Base-by-base conservation (phyloP, 2,888 invertebrate genomes). In the Lasioglossum zephyrum region DNA sequence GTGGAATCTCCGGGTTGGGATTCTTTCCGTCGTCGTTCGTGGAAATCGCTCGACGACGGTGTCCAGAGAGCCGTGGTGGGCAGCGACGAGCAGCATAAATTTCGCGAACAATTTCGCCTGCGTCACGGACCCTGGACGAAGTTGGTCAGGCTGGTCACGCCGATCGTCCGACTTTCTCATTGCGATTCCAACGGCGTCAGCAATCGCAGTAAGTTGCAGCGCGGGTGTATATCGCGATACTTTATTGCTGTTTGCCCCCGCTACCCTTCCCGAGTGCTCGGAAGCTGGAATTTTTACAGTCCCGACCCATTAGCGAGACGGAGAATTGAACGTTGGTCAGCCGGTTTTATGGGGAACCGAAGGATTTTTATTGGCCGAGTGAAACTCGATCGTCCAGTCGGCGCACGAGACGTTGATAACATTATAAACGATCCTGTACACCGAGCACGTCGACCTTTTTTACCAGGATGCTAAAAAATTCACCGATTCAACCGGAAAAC, bases 61-160 rank as follows among this genome's bases (percentile, higher is more conserved):
- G 81, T 57, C 81, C 72, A 79, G 75, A 79, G 75, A 77, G 66
- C 26, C 26, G 70, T 79, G 76, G 41, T 60, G 66, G 72, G 73
- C 77, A 22, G 44, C 77, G 63, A 36, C 73, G 83, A 81, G 49
- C 77, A 66, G 81, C 77, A 85, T 85, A 85, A 88, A 87, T 88
- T 88, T 88, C 79, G 82, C 79, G 77, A 77, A 78, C 85, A 87
- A 87, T 88, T 88, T 87, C 82, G 75, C 73, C 75, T 75, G 87
- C 82, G 75, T 78, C 73, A 75, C 78, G 66, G 66, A 26, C 72
- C 39, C 60, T 22, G 70, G 66, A 36, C 16, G 39, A 53, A 74
- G 82, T 87, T 92, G 87, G 85, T 81, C 84, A 92, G 83, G 84
- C 92, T 53, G 77, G 89, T 89, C 90, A 89, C 92, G 90, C 82